These are phyloP conservation scores for Campoletis raptor DNA, from an alignment of 2,888 invertebrate genomes.

Conservation along the genomic window DNA sequence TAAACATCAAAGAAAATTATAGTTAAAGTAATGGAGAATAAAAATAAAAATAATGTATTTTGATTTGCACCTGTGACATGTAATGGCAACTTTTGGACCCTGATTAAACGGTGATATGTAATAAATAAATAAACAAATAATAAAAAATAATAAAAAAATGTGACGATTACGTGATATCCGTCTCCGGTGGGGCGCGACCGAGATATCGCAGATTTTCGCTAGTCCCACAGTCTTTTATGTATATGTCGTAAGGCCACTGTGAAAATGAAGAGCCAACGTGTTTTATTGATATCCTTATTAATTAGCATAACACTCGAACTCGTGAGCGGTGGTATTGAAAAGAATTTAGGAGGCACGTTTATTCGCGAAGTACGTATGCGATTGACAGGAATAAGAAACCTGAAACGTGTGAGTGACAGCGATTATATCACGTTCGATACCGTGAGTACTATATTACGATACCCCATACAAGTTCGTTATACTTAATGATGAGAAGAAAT, in stretches of 20 bases:
- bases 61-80: neutral
- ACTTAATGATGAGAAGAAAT: neutral
- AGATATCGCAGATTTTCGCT: conserved; percentile 30
- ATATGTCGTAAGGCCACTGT: conserved; percentile 13
- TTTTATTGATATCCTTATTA: conserved; percentile 31
- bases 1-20: neutral
- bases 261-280: conserved; percentile 52
- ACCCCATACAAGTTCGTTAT: neutral
- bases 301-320: conserved; percentile 23
- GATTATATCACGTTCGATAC: conserved; percentile 54
- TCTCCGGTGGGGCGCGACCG: conserved; percentile 54
- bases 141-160: conserved; percentile 37
- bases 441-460: conserved; percentile 32
- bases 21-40: neutral
- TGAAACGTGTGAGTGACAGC: conserved; percentile 9
- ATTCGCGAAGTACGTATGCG: conserved; percentile 39
- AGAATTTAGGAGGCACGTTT: conserved; percentile 18
- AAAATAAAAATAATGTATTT: neutral
- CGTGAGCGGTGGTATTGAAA: conserved; percentile 1
- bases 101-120: conserved; percentile 30
- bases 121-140: conserved; percentile 61
- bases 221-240: conserved; percentile 33
- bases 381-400: conserved; percentile 28
- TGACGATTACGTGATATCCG: conserved; percentile 60
- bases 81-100: conserved; percentile 55